Conservation (phyloP, 2,797 vertebrate genomes). For the Tokudaia tokunoshimensis region DNA sequence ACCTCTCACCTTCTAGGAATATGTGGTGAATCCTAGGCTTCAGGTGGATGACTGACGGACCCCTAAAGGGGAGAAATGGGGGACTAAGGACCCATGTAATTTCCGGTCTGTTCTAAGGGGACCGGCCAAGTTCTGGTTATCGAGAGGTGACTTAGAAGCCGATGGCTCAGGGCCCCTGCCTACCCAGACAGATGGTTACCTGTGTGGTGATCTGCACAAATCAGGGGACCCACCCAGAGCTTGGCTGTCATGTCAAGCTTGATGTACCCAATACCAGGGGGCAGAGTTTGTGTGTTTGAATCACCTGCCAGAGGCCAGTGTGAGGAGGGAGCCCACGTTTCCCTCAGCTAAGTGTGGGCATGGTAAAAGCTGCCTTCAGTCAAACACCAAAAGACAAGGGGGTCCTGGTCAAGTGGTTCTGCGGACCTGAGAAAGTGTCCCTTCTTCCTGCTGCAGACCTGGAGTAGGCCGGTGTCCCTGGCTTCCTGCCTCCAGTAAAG, state of each 20-base stretch:
- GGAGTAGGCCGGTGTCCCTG: too few relatives aligned
- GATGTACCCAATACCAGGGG: background rate
- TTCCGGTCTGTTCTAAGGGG: background rate
- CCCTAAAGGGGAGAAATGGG: background rate
- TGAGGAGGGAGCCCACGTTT: background rate
- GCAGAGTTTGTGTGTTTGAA: background rate
- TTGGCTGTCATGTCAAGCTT: background rate
- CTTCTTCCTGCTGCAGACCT: too few relatives aligned
- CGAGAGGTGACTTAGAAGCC: background rate
- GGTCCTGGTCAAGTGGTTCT: background rate
- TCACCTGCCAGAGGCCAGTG: background rate
- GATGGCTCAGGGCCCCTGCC: background rate
- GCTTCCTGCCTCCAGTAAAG: background rate
- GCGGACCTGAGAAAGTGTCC: background rate
- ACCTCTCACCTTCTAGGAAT: background rate
- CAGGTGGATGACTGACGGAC: background rate
- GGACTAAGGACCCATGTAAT: too few relatives aligned
- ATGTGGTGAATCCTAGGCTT: background rate
- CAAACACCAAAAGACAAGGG: background rate
- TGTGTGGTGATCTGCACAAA: background rate
- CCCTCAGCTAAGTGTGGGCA: accelerated
- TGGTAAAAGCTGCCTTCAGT: background rate
- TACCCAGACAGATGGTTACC: background rate
- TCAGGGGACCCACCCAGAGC: background rate
- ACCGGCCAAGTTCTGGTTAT: background rate